Conservation (phyloP, 2,888 invertebrate genomes). For the Microctonus hyperodae region DNA sequence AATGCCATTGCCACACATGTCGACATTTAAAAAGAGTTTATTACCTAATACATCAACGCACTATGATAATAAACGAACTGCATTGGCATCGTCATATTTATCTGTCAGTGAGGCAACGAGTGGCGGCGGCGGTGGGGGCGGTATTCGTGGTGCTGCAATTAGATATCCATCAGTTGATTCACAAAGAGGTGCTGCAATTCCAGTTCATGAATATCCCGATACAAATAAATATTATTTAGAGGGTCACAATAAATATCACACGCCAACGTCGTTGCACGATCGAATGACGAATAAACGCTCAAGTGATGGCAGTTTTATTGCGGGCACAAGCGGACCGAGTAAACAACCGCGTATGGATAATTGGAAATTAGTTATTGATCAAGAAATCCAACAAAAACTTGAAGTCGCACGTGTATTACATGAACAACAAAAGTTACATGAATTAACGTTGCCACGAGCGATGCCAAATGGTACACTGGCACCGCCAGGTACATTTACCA, state of each 20-base stretch:
- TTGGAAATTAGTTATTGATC: conserved; percentile 67
- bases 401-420: conserved; percentile 50
- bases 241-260: conserved; percentile 41
- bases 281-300: conserved; percentile 58
- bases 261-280: conserved; percentile 43
- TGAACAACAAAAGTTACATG: conserved; percentile 52
- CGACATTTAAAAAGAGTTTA: conserved; percentile 56
- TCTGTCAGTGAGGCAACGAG: conserved; percentile 29
- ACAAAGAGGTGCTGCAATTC: conserved; percentile 43
- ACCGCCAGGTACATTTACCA: conserved; percentile 43
- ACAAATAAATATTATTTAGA: conserved; percentile 52
- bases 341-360: conserved; percentile 66
- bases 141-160: conserved; percentile 21
- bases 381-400: conserved; percentile 67
- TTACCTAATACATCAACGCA: conserved; percentile 41
- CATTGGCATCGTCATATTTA: conserved; percentile 36
- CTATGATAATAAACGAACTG: conserved; percentile 24
- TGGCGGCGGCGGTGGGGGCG: background rate
- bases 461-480: conserved; percentile 51
- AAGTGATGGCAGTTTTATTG: conserved; percentile 51
- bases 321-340: conserved; percentile 57
- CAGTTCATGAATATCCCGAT: conserved; percentile 51
- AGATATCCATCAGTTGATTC: conserved; percentile 47
- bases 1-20: conserved; percentile 55
- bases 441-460: conserved; percentile 46